Conservation (phyloP, 92 coral and sea anemone genomes). For the Pocillopora grandis region DNA sequence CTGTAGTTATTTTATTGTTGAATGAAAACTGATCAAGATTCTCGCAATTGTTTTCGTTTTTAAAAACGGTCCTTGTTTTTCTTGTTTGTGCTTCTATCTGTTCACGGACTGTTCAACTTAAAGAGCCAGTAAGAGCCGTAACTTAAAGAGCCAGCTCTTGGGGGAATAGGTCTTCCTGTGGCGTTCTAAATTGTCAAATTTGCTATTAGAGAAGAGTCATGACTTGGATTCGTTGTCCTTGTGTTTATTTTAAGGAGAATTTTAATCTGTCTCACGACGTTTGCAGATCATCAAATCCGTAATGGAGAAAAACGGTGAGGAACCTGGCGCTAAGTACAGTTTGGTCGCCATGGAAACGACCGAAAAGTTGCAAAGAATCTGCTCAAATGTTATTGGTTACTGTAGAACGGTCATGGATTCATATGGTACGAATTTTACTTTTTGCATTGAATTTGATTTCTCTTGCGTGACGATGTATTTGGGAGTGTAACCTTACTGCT, state of each 20-base stretch:
- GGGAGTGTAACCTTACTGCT: too few relatives aligned
- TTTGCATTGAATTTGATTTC: neutral
- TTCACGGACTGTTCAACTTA: too few relatives aligned
- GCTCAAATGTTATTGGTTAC: conserved; percentile 82
- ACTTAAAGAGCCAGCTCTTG: too few relatives aligned
- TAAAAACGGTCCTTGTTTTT: too few relatives aligned
- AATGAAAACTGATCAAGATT: neutral
- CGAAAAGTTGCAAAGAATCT: conserved; percentile 79
- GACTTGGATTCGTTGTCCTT: too few relatives aligned
- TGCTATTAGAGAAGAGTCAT: neutral
- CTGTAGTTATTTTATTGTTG: neutral
- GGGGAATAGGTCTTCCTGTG: too few relatives aligned
- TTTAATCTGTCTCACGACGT: neutral
- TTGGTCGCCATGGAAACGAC: conserved; percentile 84
- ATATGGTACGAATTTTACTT: conserved; percentile 56
- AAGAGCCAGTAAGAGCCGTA: too few relatives aligned
- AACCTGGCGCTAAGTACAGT: conserved; percentile 77
- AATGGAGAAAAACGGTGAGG: conserved; percentile 69
- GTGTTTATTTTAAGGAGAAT: neutral
- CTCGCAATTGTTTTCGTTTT: neutral
- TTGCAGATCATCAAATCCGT: conserved; percentile 78
- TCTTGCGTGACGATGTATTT: too few relatives aligned
- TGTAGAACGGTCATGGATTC: conserved; percentile 86
- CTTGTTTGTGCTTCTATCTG: too few relatives aligned
- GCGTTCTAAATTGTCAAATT: too few relatives aligned